Evolutionary conservation across 2,113 vertebrate genomes (phyloP), one percentile per base, ranked within the genome.

Genomic region (Nibea albiflora): DNA sequence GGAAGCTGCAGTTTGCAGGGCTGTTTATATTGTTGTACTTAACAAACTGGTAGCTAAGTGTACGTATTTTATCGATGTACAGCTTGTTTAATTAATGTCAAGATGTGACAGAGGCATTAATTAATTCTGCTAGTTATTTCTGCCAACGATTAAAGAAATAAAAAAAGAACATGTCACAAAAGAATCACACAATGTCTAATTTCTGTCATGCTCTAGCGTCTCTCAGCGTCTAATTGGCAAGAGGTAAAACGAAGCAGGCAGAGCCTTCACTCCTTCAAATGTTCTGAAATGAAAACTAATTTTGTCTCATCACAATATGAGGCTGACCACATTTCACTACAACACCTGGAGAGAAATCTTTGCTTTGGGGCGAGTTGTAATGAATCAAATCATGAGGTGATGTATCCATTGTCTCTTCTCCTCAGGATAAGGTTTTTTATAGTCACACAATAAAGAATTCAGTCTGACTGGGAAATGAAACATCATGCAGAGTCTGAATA

Each of bases 311-410:
- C 39, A 58, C 19, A 61, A 47, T 26, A 50, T 14, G 14, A 57
- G 16, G 19, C 47, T 39, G 67, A 65, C 42, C 70, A 53, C 52
- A 70, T 12, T 67, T 54, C 17, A 14, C 66, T 50, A 24, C 26
- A 67, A 80, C 76, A 69, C 62, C 72, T 47, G 56, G 57, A 76
- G 71, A 78, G 52, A 53, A 66, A 39, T 52, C 47, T 76, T 65
- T 65, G 71, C 78, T 76, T 53, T 17, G 24, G 76, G 85, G 66
- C 4, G 15, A 57, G 54, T n/a, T 72, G 64, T 58, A 83, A 83
- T 84, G 50, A 86, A 88, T 81, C 50, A 79, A 75, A 69, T 74
- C 56, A 74, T 57, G 49, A 61, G 39, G 44, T 24, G 5, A 58
- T 78, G 54, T 42, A 69, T 70, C 42, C 69, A 61, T 63, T n/a